phyloP scores from a whole-genome alignment of 2,797 vertebrate genomes.

The Euphonia xanthogaster region DNA sequence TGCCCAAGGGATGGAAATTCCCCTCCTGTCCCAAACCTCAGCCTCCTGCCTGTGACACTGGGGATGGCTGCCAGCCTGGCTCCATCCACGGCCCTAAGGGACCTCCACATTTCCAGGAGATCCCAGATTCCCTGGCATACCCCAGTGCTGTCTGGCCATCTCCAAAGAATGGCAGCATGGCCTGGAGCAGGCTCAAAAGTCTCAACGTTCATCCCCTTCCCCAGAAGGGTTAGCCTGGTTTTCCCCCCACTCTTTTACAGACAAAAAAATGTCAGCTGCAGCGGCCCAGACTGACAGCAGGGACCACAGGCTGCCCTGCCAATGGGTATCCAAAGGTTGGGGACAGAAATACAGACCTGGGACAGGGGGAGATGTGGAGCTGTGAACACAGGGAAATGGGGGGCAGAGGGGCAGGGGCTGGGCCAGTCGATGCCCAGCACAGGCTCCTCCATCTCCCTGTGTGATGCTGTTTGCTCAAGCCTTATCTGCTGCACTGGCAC shows the following conservation, averaged over 20 bases:
- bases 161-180: not conserved
- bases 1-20: not conserved
- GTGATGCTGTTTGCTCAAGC: not conserved
- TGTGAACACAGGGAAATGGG: not conserved
- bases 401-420: not conserved
- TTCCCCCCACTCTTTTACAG: not conserved
- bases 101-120: not conserved
- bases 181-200: not conserved
- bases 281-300: not conserved
- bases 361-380: not conserved
- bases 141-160: accelerated
- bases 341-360: not conserved
- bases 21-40: not conserved
- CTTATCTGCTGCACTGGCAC: slow-evolving; percentile 4
- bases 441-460: not conserved
- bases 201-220: not conserved
- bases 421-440: not conserved
- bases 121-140: not conserved
- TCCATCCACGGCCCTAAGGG: not conserved
- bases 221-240: not conserved
- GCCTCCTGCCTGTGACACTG: accelerated
- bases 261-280: not conserved
- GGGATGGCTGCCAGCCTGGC: not conserved
- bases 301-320: not conserved
- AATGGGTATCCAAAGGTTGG: not conserved